phyloP scores from a whole-genome alignment of 2,113 vertebrate species.

The Corvus hawaiiensis region DNA sequence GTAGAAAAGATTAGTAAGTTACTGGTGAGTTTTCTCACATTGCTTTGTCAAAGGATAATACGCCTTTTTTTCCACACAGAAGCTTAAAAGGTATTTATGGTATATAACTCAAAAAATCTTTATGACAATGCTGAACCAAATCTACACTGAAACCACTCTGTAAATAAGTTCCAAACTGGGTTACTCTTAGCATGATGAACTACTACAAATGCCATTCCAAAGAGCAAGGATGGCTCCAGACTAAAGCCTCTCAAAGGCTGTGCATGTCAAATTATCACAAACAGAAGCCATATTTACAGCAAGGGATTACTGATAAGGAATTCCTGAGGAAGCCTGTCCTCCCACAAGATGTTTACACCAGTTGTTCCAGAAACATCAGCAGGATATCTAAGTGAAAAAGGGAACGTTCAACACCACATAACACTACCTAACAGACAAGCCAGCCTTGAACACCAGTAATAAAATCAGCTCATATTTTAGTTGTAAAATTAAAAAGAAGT shows the following conservation, averaged over 20 bases:
- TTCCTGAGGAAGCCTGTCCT: constrained; percentile 8
- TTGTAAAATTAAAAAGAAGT: neutral
- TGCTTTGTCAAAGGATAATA: neutral
- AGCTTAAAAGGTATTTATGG: neutral
- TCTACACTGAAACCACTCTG: neutral
- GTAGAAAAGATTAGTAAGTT: neutral
- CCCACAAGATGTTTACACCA: neutral
- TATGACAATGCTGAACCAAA: neutral
- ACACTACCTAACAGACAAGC: neutral
- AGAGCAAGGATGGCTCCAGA: neutral
- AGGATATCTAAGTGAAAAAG: neutral
- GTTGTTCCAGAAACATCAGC: neutral
- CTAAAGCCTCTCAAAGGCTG: neutral
- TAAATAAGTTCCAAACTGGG: neutral
- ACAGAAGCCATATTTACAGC: constrained; percentile 27
- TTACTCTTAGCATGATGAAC: neutral
- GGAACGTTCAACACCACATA: neutral
- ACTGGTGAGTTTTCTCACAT: neutral
- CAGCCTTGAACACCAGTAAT: neutral
- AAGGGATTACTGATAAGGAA: constrained; percentile 37
- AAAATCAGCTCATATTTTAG: neutral
- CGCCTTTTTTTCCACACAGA: neutral
- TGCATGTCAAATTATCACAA: constrained; percentile 12
- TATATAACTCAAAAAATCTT: neutral
- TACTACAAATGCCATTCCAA: neutral